Percentiles rank a stretch among this genome's conserved stretches.
phyloP scores from a whole-genome alignment of 2,888 invertebrate species.

The Anagyrus pseudococci region DNA sequence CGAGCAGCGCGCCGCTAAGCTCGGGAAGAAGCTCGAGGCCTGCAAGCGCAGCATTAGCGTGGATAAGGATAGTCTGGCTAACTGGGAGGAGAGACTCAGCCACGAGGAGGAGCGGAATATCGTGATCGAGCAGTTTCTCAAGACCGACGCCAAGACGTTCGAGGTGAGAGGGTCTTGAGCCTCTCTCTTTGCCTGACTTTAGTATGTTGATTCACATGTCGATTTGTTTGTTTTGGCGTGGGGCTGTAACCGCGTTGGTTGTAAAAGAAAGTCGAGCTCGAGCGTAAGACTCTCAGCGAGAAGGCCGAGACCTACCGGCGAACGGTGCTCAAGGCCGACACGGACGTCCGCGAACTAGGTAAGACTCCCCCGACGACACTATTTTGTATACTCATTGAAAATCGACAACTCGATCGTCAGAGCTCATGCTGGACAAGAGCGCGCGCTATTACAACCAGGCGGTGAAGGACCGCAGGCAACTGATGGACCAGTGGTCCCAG shows the following conservation, averaged over 20 bases:
- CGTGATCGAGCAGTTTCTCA: constrained; percentile 75
- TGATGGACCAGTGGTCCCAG: constrained; percentile 76
- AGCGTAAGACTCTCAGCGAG: constrained; percentile 63
- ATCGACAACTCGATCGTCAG: too few species aligned
- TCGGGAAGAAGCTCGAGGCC: constrained; percentile 69
- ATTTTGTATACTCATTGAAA: too few species aligned
- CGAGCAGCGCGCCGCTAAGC: constrained; percentile 63
- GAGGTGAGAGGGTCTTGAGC: constrained; percentile 63
- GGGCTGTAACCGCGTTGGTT: too few species aligned
- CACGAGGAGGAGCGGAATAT: constrained; percentile 73
- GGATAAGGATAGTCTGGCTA: constrained; percentile 71
- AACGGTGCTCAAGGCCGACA: constrained; percentile 36
- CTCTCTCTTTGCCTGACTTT: too few species aligned
- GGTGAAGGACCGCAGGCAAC: constrained; percentile 71
- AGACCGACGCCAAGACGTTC: constrained; percentile 73
- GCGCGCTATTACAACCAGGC: constrained; percentile 66
- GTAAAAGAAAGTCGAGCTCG: constrained; percentile 65
- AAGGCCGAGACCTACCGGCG: constrained; percentile 64
- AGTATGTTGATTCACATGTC: neutral
- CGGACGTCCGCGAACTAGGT: constrained; percentile 33
- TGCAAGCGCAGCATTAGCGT: constrained; percentile 73
- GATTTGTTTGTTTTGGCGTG: neutral
- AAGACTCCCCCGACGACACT: too few species aligned
- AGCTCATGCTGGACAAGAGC: constrained; percentile 65
- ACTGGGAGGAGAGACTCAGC: constrained; percentile 76